phyloP scores from a whole-genome alignment of 1,140 invertebrate species.

The Muscidifurax raptorellus region DNA sequence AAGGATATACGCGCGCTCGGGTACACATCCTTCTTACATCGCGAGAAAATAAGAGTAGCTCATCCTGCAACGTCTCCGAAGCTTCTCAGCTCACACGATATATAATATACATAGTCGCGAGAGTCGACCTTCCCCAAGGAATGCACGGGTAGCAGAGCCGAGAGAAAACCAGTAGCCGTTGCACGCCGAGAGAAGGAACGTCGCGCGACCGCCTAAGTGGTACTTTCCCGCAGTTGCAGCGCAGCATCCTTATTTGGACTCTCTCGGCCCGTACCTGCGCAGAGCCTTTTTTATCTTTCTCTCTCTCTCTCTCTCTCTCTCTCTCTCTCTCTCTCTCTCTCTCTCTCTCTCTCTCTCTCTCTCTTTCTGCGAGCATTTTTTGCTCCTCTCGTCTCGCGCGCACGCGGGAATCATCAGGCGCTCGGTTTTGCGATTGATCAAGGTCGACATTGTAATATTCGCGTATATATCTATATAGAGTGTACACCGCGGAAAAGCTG shows the following conservation, averaged over 20 bases:
- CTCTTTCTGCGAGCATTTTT: slow-evolving; percentile 8
- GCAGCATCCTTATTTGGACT: slow-evolving; percentile 45
- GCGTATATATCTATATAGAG: too few relatives aligned
- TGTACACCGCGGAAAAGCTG: too few relatives aligned
- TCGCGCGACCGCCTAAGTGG: slow-evolving; percentile 32
- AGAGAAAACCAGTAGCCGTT: slow-evolving; percentile 44
- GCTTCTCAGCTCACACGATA: neutral
- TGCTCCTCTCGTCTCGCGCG: neutral
- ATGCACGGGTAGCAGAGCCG: neutral
- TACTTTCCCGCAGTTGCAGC: slow-evolving; percentile 37
- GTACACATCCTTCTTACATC: neutral
- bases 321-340: slow-evolving; percentile 17
- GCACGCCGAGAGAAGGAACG: slow-evolving; percentile 19
- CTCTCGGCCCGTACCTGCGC: neutral
- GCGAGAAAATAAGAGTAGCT: neutral
- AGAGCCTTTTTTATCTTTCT: neutral
- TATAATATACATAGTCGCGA: neutral
- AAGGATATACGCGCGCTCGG: neutral
- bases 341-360: slow-evolving; percentile 18
- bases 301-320: neutral
- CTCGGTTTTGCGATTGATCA: neutral
- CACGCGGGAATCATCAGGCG: neutral
- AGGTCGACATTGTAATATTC: neutral
- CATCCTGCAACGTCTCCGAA: neutral
- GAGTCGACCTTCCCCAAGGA: neutral